phyloP scores from a whole-genome alignment of 2,888 invertebrate species.

The Drymonia ruficornis region DNA sequence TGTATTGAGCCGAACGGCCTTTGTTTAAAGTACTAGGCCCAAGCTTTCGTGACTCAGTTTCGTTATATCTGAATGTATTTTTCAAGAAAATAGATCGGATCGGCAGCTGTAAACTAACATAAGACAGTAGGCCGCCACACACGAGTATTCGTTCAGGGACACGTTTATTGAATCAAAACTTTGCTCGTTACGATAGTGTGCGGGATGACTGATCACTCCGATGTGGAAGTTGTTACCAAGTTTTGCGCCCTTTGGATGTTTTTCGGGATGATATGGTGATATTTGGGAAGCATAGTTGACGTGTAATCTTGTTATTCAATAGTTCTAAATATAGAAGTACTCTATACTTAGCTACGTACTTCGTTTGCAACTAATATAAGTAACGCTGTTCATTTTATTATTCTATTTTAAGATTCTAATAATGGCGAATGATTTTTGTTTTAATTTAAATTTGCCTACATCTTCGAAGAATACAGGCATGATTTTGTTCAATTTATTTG shows the following conservation, averaged over 20 bases:
- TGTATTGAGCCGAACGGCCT: no score
- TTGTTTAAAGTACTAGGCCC: no score
- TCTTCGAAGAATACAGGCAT: not conserved
- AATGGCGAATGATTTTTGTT: no score
- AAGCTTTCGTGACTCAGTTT: no score
- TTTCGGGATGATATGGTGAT: not conserved
- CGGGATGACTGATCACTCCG: constrained; percentile 32
- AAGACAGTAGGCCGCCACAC: constrained; percentile 15
- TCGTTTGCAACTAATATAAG: no score
- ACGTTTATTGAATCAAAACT: constrained; percentile 45
- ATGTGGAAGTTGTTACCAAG: constrained; percentile 20
- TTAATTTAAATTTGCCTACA: no score
- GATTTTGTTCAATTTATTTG: not conserved
- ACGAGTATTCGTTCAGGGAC: constrained; percentile 20
- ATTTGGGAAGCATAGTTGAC: not conserved
- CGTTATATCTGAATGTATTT: no score
- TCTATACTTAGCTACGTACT: not conserved
- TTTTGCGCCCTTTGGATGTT: constrained; percentile 10
- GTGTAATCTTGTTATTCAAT: not conserved
- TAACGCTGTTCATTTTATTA: no score
- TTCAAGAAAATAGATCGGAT: not conserved
- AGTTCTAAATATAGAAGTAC: not conserved
- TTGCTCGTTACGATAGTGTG: constrained; percentile 37
- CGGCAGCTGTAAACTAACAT: not conserved
- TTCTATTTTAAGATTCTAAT: no score